These are phyloP conservation scores for Phaedon cochleariae DNA, from an alignment of 2,888 invertebrate genomes.

Conservation along the genomic window DNA sequence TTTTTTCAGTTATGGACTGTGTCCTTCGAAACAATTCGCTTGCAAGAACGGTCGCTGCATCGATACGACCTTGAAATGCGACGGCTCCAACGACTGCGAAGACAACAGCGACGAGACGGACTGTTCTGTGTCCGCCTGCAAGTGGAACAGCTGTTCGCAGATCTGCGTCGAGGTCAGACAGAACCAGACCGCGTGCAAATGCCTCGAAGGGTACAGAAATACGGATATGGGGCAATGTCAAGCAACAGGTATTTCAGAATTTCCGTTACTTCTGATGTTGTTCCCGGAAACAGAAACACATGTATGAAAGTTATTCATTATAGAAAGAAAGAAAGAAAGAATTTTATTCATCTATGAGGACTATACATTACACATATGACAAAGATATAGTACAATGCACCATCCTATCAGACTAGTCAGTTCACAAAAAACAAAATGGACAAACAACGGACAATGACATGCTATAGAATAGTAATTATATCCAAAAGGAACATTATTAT, in stretches of 20 bases:
- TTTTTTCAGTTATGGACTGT: conserved; percentile 48
- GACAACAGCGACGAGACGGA: conserved; percentile 63
- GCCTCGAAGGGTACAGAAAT: conserved; percentile 68
- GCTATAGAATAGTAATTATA: too few species aligned
- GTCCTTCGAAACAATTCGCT: conserved; percentile 58
- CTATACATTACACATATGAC: too few species aligned
- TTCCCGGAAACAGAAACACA: too few species aligned
- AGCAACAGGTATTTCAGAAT: conserved; percentile 61
- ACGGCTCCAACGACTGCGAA: conserved; percentile 67
- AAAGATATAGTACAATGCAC: too few species aligned
- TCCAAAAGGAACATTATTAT: too few species aligned
- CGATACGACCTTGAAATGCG: conserved; percentile 66
- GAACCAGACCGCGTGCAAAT: conserved; percentile 67
- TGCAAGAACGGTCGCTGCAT: conserved; percentile 68
- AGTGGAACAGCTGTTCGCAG: conserved; percentile 82
- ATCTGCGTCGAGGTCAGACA: conserved; percentile 73
- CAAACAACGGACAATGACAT: too few species aligned
- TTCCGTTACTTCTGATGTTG: too few species aligned
- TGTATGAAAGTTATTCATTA: too few species aligned
- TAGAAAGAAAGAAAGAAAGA: too few species aligned
- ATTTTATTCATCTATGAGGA: too few species aligned
- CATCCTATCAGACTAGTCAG: too few species aligned
- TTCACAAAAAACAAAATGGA: too few species aligned
- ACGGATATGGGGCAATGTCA: conserved; percentile 66
- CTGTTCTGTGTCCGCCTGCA: conserved; percentile 62